phyloP scores from a whole-genome alignment of 2,113 vertebrate species.

The Amphiprion ocellaris region DNA sequence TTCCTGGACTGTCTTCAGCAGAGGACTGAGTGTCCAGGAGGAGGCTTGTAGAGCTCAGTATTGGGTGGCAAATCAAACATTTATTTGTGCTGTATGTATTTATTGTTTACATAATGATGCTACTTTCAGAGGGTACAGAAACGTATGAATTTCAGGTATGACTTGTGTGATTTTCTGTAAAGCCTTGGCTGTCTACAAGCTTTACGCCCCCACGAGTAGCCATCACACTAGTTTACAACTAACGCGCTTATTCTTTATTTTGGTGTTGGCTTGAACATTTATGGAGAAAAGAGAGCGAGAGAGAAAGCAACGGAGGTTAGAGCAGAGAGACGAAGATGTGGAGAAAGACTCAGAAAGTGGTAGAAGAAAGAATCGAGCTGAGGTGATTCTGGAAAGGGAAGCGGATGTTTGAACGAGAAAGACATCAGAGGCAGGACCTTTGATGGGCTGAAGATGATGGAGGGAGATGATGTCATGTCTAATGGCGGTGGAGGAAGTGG shows the following conservation, averaged over 20 bases:
- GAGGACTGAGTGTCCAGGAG: constrained; percentile 17
- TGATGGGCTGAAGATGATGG: constrained; percentile 49
- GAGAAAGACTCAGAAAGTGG: constrained; percentile 67
- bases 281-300: not conserved
- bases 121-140: constrained; percentile 85
- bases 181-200: constrained; percentile 44
- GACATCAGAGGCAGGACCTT: constrained; percentile 76
- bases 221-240: constrained; percentile 79
- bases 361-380: constrained; percentile 31
- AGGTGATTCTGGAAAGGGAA: constrained; percentile 62
- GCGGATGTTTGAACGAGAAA: constrained; percentile 58
- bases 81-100: constrained; percentile 65
- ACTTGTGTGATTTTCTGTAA: constrained; percentile 54
- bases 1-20: constrained; percentile 46
- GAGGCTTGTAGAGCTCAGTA: constrained; percentile 34
- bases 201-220: constrained; percentile 66
- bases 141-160: constrained; percentile 78
- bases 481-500: constrained; percentile 51
- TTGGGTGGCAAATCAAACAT: constrained; percentile 54
- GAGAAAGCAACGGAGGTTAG: not conserved
- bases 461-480: constrained; percentile 59
- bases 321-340: constrained; percentile 18
- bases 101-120: constrained; percentile 86
- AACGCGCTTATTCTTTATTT: constrained; percentile 74
- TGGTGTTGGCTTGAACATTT: constrained; percentile 26